A percentile compares a stretch with the other conserved stretches of the same genome.
Conservation (phyloP, 1,140 invertebrate genomes). For the Drosophila sp. region DNA sequence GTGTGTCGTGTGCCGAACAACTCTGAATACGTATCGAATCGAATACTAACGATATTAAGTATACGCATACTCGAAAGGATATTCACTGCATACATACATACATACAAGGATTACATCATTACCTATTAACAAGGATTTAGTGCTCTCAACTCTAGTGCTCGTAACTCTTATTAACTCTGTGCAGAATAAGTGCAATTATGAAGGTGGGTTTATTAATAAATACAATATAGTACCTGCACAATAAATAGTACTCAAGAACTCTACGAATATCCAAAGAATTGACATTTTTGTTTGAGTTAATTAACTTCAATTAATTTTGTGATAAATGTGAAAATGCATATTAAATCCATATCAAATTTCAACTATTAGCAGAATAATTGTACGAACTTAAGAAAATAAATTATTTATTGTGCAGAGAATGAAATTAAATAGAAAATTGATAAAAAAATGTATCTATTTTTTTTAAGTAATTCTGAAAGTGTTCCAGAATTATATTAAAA, state of each 20-base stretch:
- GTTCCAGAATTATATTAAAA: too few species aligned
- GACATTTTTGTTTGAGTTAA: not conserved
- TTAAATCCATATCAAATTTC: not conserved
- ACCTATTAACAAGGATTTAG: conserved; percentile 6
- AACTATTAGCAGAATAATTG: not conserved
- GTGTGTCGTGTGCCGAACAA: conserved; percentile 35
- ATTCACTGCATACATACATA: conserved; percentile 2
- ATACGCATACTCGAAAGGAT: conserved; percentile 29
- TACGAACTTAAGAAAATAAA: not conserved
- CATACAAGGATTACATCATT: conserved; percentile 31
- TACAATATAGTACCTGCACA: too few species aligned
- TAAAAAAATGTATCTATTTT: too few species aligned
- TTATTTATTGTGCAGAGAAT: too few species aligned
- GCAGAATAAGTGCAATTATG: conserved; percentile 58
- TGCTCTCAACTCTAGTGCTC: conserved; percentile 10
- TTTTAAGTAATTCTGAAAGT: too few species aligned
- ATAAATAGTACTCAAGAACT: not conserved
- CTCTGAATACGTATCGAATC: conserved; percentile 15
- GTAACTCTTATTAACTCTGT: conserved; percentile 11
- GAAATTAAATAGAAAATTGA: too few species aligned
- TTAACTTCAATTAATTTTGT: not conserved
- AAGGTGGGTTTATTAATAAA: conserved; percentile 65
- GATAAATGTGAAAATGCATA: too few species aligned
- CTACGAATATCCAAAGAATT: not conserved
- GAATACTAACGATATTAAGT: conserved; percentile 21